Evolutionary conservation across 2,888 invertebrate genomes (phyloP).

Genomic region (Gortyna flavago): DNA sequence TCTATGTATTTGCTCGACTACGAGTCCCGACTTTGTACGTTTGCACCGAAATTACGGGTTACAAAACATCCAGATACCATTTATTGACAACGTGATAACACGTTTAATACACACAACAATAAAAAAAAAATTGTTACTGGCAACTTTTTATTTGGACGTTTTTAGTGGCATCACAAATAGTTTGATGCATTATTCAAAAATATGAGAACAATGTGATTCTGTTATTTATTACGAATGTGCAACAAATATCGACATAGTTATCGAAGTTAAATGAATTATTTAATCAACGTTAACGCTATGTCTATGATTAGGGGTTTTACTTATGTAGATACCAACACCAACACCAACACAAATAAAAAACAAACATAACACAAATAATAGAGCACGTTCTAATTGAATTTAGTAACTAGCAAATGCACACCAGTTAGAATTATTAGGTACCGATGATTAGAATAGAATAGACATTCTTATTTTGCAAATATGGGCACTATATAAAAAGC

Average conservation of each 20-base stretch:
- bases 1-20: conserved; percentile 74
- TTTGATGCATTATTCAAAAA: conserved; percentile 35
- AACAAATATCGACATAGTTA: neutral
- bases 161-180: conserved; percentile 45
- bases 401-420: neutral
- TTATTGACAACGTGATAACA: conserved; percentile 66
- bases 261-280: conserved; percentile 3
- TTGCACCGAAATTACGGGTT: conserved; percentile 60
- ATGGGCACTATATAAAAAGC: too few species aligned
- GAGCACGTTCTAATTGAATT: conserved; percentile 1
- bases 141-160: conserved; percentile 45
- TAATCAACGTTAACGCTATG: neutral
- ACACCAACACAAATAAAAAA: too few species aligned
- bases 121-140: conserved; percentile 19
- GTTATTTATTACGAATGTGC: conserved; percentile 38
- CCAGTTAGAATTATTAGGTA: neutral
- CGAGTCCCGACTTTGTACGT: conserved; percentile 51
- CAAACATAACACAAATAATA: too few species aligned
- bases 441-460: neutral
- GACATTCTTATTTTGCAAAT: too few species aligned
- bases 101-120: conserved; percentile 25
- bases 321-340: neutral
- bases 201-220: conserved; percentile 38
- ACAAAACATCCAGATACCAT: conserved; percentile 63
- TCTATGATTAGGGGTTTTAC: neutral